Conservation (phyloP, 2,797 vertebrate genomes). For the Loriculus beryllinus region DNA sequence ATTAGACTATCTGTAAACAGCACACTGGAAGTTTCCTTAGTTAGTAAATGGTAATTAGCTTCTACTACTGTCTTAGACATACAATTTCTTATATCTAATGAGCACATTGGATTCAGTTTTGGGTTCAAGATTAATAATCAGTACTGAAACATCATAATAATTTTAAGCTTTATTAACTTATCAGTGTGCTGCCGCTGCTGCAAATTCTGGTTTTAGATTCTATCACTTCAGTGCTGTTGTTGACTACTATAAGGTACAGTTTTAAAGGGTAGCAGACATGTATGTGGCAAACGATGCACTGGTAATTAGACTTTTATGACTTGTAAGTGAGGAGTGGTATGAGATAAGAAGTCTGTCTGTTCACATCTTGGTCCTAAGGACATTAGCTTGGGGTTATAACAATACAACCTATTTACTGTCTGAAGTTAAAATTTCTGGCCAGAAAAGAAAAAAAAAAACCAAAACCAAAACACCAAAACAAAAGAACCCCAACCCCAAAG, state of each 20-base stretch:
- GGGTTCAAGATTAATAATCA: background rate
- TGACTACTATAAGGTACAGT: background rate
- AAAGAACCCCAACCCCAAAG: background rate
- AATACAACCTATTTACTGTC: background rate
- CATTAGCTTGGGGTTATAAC: background rate
- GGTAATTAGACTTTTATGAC: background rate
- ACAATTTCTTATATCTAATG: background rate
- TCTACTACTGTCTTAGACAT: background rate
- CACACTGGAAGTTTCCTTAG: background rate
- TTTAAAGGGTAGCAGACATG: background rate
- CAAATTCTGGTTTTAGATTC: background rate
- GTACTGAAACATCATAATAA: background rate
- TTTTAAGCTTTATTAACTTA: background rate
- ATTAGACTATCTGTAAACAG: background rate
- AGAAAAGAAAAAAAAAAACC: no score
- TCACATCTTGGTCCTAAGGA: background rate
- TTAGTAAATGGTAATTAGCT: background rate
- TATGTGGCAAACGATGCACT: background rate
- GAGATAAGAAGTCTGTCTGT: background rate
- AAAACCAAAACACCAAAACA: background rate
- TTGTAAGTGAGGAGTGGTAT: background rate
- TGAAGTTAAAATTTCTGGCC: background rate
- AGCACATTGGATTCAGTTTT: background rate
- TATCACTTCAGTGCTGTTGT: background rate
- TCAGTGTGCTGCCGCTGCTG: background rate